Evolutionary conservation across 2,113 vertebrate species (phyloP), one percentile per base, ranked within the genome.

Genomic region (Parotia lawesii): DNA sequence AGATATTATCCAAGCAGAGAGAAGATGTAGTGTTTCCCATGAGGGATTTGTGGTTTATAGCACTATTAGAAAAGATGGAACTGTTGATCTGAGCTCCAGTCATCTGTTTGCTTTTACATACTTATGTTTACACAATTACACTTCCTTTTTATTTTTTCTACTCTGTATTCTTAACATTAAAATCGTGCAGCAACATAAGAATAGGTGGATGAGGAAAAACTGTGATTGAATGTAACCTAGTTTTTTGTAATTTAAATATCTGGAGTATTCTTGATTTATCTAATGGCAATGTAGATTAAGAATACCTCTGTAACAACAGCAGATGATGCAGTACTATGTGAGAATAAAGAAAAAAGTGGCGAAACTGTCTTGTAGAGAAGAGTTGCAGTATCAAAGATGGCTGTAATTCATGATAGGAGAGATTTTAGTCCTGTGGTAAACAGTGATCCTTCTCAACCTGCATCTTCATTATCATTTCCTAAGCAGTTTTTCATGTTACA

Each of bases 111-210:
- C 35, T 91, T 91, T 87, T 78, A 15, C 4, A 3, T 87, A 35
- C 15, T 93, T 66, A 3, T 42, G 5, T 85, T 94, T 47, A 64
- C 24, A 60, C 4, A 38, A 11, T 57, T 62, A 44, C 53, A 40
- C 3, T 64, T 51, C 1, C 3, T 15, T 11, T 53, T 48, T 33
- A 13, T 13, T 47, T 22, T 38, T 48, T 72, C 15, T 37, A 7
- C 8, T 3, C 3, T 25, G 6, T 75, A 4, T 53, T 87, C 23
- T 54, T 81, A 57, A 40, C 3, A 8, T 27, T 51, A n/a, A 62
- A 92, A 37, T 70, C 1, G 0, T 8, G 2, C 40, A 70, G n/a
- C 37, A 40, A 7, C 1, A 0, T 53, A 50, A 61, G 33, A 87
- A 42, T 7, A 54, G 28, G 28, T 61, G 18, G 11, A 31, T 65